phyloP scores from a whole-genome alignment of 2,797 vertebrate genomes.

The Melopsittacus undulatus region DNA sequence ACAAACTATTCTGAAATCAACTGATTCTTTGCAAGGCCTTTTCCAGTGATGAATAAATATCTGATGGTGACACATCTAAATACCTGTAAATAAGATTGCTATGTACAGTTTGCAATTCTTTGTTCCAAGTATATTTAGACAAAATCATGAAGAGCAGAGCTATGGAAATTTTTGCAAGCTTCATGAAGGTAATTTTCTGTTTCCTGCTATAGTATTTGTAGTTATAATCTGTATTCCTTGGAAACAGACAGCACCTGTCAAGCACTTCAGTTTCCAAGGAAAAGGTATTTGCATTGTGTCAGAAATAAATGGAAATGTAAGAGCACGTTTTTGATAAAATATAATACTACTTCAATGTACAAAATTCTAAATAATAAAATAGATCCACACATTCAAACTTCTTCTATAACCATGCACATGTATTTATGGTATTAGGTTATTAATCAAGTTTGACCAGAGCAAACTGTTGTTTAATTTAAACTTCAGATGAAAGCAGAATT shows the following conservation, averaged over 20 bases:
- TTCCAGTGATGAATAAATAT: neutral
- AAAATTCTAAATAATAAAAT: neutral
- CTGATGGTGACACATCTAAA: neutral
- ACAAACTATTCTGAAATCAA: neutral
- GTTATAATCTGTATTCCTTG: neutral
- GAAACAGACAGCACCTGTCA: neutral
- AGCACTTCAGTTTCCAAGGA: neutral
- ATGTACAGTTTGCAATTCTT: neutral
- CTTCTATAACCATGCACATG: neutral
- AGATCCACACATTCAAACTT: neutral
- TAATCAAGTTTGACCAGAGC: neutral
- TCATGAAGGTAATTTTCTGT: neutral
- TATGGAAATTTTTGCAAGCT: neutral
- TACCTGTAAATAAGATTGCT: neutral
- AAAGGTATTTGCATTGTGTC: neutral
- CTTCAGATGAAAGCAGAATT: neutral
- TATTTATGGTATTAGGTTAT: neutral
- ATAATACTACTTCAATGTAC: neutral
- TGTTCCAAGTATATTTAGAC: neutral
- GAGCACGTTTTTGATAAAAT: neutral
- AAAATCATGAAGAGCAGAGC: neutral
- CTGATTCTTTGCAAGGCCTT: neutral
- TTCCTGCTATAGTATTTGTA: neutral
- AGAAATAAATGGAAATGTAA: neutral
- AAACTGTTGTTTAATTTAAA: neutral